Evolutionary conservation across 2,797 vertebrate genomes (phyloP).

Genomic region (Amazonetta brasiliensis): DNA sequence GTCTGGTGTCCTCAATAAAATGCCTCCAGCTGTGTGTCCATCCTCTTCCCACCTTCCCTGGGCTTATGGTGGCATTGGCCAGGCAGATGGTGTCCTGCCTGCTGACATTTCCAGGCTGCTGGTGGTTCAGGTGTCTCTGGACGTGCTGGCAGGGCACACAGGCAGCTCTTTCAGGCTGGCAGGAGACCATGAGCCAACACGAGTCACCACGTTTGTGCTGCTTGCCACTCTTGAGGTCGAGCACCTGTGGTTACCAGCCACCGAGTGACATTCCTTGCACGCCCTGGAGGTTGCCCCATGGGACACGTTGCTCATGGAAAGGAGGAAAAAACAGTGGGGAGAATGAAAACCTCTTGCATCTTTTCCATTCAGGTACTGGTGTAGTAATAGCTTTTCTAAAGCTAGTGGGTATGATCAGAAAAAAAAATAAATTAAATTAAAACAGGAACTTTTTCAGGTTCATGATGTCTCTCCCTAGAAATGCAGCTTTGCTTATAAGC

Average conservation of each 20-base stretch:
- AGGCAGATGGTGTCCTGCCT: not conserved
- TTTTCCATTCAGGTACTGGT: not conserved
- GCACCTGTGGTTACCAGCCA: not conserved
- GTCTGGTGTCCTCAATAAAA: not conserved
- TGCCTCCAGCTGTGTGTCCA: rapidly evolving
- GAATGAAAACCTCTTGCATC: not conserved
- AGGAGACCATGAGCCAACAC: not conserved
- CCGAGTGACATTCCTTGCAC: rapidly evolving
- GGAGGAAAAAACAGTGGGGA: not conserved
- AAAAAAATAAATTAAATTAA: not conserved
- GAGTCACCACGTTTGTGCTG: not conserved
- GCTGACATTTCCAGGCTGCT: not conserved
- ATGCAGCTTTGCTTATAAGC: not conserved
- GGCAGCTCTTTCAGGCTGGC: not conserved
- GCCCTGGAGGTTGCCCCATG: not conserved
- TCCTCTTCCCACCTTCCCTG: not conserved
- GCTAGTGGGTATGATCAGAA: not conserved
- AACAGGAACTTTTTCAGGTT: not conserved
- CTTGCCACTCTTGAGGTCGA: not conserved
- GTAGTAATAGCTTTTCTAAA: not conserved
- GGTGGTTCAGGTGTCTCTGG: not conserved
- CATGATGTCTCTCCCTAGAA: not conserved
- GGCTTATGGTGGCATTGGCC: not conserved
- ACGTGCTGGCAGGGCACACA: not conserved
- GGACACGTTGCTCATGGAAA: not conserved